Evolutionary conservation across 2,797 vertebrate genomes (phyloP).

Genomic region (Smutsia gigantea): DNA sequence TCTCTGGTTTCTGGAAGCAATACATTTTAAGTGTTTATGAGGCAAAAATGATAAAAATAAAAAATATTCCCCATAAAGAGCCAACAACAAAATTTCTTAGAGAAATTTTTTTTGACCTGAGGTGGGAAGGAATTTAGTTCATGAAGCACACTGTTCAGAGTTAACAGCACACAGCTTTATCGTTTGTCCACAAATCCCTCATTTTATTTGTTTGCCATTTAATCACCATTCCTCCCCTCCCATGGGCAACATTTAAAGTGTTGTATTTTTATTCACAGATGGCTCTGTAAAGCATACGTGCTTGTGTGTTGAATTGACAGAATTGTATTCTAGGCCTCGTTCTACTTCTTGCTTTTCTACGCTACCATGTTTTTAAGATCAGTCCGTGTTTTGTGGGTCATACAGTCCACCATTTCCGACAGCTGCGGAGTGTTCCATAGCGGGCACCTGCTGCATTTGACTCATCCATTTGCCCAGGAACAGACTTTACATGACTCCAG

Average conservation of each 20-base stretch:
- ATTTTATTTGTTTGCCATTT: neutral
- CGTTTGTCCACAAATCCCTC: neutral
- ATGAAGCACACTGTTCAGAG: neutral
- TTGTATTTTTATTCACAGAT: neutral
- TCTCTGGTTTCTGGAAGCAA: neutral
- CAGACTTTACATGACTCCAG: too few species aligned
- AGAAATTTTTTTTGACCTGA: neutral
- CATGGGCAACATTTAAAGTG: neutral
- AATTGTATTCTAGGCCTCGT: neutral
- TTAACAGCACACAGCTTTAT: neutral
- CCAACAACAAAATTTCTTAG: neutral
- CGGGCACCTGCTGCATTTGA: neutral
- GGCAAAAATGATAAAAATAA: neutral
- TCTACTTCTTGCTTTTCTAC: neutral
- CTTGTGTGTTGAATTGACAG: neutral
- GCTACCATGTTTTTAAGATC: neutral
- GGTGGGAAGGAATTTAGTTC: neutral
- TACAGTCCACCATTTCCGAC: neutral
- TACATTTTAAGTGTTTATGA: neutral
- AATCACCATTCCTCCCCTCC: neutral
- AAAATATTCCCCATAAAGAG: neutral
- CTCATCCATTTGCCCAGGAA: neutral
- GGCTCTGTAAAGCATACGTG: neutral
- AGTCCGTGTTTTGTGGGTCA: neutral
- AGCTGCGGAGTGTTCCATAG: neutral